Evolutionary conservation across 2,113 vertebrate species (phyloP), one percentile per base, ranked within the genome.

Genomic region (Onychostoma macrolepis): DNA sequence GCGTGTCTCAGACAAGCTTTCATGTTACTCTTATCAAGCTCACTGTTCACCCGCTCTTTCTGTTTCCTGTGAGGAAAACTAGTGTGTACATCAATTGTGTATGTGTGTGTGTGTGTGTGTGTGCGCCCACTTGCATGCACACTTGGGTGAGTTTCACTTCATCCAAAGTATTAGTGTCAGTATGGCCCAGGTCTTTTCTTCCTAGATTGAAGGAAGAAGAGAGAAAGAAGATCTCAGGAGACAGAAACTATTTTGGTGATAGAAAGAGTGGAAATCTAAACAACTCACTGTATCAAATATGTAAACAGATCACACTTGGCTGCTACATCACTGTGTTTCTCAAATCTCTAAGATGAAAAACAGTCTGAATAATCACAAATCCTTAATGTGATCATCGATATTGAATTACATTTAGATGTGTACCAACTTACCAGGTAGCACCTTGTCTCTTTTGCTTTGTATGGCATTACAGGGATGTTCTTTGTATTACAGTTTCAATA

Each of bases 121-220:
- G 53, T 3, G 26, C 0, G 2, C 13, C 0, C 50, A 7, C 69
- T 36, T 19, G 33, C 21, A 38, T 84, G 45, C 69, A 74, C 82
- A 84, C 82, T 84, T 41, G 82, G 82, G 69, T 84, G 83, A 84
- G 83, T 84, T 84, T 84, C 67, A 58, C 65, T 75, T 74, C 69
- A 84, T 84, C 83, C 65, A 67, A 56, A 56, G 83, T 84, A 74
- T 84, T 75, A 75, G 83, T 84, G 83, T 84, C 83, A 84, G 83
- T 74, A 30, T 58, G 24, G 83, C 30, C 67, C 83, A 75, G 67
- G 83, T 84, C 83, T 84, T 83, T 41, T 84, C 82, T 74, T 74
- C 33, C 69, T 3, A 36, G 56, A 79, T 33, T 45, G 67, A 74
- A 74, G 41, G 28, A 36, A 26, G 30, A 65, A 48, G n/a, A 69